Base-by-base conservation (phyloP, 2,888 invertebrate genomes). In the Patella depressa region DNA sequence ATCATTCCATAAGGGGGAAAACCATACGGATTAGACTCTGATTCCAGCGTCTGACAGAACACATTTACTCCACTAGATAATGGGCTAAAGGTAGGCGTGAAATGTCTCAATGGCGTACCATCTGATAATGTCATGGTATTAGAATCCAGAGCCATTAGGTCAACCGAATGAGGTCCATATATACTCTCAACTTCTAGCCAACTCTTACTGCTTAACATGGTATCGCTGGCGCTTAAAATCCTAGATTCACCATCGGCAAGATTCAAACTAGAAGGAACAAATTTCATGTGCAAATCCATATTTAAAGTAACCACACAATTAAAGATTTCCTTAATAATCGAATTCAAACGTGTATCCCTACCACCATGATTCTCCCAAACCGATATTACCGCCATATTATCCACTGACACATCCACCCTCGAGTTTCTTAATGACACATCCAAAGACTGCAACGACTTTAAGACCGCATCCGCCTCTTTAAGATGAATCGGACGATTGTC, bases 121-220 rank as follows among this genome's bases (percentile, higher is more conserved):
- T 65, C 53, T 19, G 9, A 53, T 29, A 55, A 55, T 7, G 17
- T 53, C 77, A 78, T 79, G 2, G 69, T 78, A 76, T 79, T 83
- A 14, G 79, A 76, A 72, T 81, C 81, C 12, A 79, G 34, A 12
- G 81, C 71, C 80, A 81, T 83, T 5, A 80, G 72, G 57, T 81
- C 80, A 65, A 79, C 73, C 19, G 77, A 74, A 65, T 83, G 81
- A 9, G 65, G 65, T 9, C 65, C 65, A 65, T 19, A 65, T 9
- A 19, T 3, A 9, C 19, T 9, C 17, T 65, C n/a, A 19, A 19
- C 4, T 65, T 9, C 9, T n/a, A n/a, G 17, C 59, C 15, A 59
- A 15, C 59, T 59, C n/a, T 59, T 59, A 5, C 59, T n/a, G 4
- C 17, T n/a, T 59, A 59, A 59, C 59, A 59, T 59, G 19, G 9